These are phyloP conservation scores for Peromyscus polionotus DNA, from an alignment of 2,113 vertebrate species.

Conservation along the genomic window DNA sequence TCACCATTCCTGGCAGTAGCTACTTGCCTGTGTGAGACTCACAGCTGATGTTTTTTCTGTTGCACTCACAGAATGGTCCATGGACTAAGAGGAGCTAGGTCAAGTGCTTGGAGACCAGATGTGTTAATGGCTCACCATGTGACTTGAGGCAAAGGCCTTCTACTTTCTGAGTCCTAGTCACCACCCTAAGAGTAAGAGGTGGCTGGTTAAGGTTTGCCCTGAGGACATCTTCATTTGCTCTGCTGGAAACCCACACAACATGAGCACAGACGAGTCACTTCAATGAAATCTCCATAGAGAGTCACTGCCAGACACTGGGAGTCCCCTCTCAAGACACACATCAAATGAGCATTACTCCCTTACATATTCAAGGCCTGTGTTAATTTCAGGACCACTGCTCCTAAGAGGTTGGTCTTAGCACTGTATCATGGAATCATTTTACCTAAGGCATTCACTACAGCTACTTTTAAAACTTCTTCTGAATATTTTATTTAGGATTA, in stretches of 20 bases:
- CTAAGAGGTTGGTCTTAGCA: constrained; percentile 18
- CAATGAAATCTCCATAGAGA: background rate
- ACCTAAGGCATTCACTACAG: background rate
- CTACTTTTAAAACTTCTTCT: constrained; percentile 27
- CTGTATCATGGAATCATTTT: background rate
- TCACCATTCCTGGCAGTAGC: background rate
- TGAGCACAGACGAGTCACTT: background rate
- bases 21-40: background rate
- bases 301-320: background rate
- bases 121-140: background rate
- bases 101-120: background rate
- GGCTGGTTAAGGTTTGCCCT: background rate
- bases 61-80: background rate
- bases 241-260: background rate
- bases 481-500: constrained; percentile 31
- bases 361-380: background rate
- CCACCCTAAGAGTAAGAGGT: background rate
- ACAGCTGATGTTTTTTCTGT: background rate
- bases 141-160: background rate
- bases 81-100: background rate
- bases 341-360: background rate
- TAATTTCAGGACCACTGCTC: background rate
- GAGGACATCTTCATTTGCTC: background rate
- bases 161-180: background rate
- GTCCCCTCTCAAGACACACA: background rate